Base-by-base conservation (phyloP, 2,797 vertebrate species). In the Neoniphon sammara region DNA sequence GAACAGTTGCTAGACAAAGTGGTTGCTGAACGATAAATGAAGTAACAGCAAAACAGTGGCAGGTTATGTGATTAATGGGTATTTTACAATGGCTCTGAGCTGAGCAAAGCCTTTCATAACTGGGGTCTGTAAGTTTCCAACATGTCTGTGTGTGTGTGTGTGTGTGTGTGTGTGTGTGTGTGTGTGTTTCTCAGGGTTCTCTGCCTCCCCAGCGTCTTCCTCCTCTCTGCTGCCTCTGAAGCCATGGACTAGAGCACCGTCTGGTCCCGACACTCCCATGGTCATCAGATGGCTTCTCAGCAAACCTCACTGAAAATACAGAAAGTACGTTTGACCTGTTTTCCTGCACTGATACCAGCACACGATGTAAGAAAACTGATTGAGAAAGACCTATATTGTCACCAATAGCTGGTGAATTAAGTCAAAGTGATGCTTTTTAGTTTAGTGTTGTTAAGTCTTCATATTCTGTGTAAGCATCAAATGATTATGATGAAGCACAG, bases 271-370 rank as follows among this genome's bases (percentile, higher is more conserved):
- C 82, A 76, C 79, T 86, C 84, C 88, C 49, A 70, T 88, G 89
- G 88, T 88, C 86, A 66, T 90, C 87, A 88, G 87, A 91, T 91
- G 90, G 93, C 89, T 83, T 84, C 92, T 87, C 88, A 85, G 79
- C 87, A 90, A 89, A 78, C 84, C 77, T 77, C 89, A 83, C 81
- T 91, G 21, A 91, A 84, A 89, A 89, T 81, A 85, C 82, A 90
- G 88, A 93, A 93, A 84, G 94, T 94, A 91, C 14, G 93, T 86
- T 30, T 15, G 18, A 53, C 10, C 4, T 46, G 44, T 17, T 46
- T 46, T 15, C 15, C 42, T 15, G 5, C 15, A 17, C 15, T 17
- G 15, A 17, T 46, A 17, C 5, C 44, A 5, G 17, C 4, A 15
- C 42, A 17, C 25, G 4, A 2, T 27, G 25, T 27, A 14, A 17